Conservation (phyloP, 2,888 invertebrate species). For the Polyploca ridens region DNA sequence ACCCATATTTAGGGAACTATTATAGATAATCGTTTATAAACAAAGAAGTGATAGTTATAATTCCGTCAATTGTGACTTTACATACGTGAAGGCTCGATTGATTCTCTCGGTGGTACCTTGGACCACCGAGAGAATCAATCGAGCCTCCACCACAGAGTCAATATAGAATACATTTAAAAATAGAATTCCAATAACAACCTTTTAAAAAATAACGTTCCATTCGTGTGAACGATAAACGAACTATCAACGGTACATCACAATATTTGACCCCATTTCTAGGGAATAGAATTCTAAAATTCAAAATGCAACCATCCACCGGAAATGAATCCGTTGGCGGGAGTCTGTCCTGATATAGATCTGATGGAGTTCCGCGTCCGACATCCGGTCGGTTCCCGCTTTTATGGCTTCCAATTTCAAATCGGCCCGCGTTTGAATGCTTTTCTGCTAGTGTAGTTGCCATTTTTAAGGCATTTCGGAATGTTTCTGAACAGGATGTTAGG, state of each 20-base stretch:
- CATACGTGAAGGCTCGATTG: too few species aligned
- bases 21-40: too few species aligned
- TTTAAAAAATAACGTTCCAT: conserved; percentile 1
- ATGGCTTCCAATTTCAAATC: conserved; percentile 79
- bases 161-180: neutral
- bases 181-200: neutral
- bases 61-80: too few species aligned
- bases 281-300: conserved; percentile 74
- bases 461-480: neutral
- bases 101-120: too few species aligned
- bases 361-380: conserved; percentile 75
- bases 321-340: conserved; percentile 79
- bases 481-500: neutral
- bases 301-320: conserved; percentile 78
- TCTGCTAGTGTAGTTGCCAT: conserved; percentile 25
- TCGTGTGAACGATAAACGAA: neutral
- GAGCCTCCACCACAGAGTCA: too few species aligned
- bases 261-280: conserved; percentile 58
- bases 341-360: conserved; percentile 80
- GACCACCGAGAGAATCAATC: too few species aligned
- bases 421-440: conserved; percentile 31
- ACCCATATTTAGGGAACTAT: too few species aligned
- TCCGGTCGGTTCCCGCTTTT: conserved; percentile 79
- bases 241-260: conserved; percentile 18
- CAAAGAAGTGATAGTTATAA: too few species aligned